Evolutionary conservation across 2,113 vertebrate genomes (phyloP).

Genomic region (Sapayoa aenigma): DNA sequence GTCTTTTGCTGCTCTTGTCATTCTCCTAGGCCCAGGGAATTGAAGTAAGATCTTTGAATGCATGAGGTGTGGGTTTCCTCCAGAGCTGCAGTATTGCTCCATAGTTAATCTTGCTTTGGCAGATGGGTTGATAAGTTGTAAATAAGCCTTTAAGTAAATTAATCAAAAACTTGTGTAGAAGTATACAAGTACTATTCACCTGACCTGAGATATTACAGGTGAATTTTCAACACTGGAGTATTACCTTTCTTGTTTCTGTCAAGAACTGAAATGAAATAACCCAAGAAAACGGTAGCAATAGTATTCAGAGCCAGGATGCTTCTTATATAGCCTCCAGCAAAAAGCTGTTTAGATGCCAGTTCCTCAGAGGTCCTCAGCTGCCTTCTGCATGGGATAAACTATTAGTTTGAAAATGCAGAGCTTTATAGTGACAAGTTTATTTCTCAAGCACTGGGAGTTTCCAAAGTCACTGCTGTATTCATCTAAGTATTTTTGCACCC

Average conservation of each 20-base stretch:
- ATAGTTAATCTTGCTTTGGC: background rate
- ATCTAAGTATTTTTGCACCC: background rate
- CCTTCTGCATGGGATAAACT: background rate
- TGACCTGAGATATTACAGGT: background rate
- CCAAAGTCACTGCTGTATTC: conserved; percentile 14
- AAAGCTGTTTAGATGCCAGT: background rate
- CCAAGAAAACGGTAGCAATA: background rate
- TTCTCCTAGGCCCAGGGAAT: background rate
- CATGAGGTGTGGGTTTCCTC: background rate
- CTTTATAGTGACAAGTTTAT: background rate
- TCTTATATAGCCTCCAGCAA: background rate
- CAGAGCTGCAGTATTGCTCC: background rate
- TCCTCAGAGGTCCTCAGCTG: background rate
- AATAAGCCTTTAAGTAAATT: background rate
- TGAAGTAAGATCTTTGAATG: background rate
- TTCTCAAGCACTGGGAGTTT: background rate
- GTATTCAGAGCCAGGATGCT: background rate
- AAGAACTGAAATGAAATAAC: background rate
- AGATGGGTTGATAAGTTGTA: background rate
- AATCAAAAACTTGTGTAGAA: background rate
- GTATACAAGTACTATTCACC: fast-evolving
- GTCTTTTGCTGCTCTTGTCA: background rate
- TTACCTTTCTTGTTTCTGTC: background rate
- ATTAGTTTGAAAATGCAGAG: background rate
- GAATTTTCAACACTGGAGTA: background rate